Evolutionary conservation across 2,113 vertebrate genomes (phyloP), one percentile per base, ranked within the genome.

Genomic region (Parus major): DNA sequence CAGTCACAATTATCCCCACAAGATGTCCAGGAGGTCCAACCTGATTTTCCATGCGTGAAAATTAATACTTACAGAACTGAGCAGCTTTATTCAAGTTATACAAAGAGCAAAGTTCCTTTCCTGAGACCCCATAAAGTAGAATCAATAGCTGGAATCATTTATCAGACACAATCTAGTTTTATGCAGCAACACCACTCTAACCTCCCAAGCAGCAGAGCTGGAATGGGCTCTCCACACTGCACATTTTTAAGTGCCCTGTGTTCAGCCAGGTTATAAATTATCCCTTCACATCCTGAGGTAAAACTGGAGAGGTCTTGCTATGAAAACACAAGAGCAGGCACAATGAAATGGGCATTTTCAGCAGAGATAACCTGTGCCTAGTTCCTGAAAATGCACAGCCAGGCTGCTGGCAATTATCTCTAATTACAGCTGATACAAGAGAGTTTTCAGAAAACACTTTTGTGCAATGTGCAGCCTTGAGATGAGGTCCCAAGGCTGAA

Each of bases 321-420:
- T 47, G 78, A 82, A 88, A 94, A 96, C 31, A 66, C 70, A 50
- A 25, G 59, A 82, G 70, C 35, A 80, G 63, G 44, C 47, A 41
- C 33, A 65, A 81, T 52, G 55, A 42, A 52, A 91, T 82, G 91
- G 93, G 33, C 55, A 52, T 95, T 94, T 77, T 35, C 63, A 90
- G 71, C 28, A 52, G 85, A 86, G 85, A 70, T 86, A 94, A 92
- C 85, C 90, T 49, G 68, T 49, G 66, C 56, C 79, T 75, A 3
- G 35, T 15, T 77, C 44, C 64, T 95, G 93, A 90, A 92, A 95
- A 90, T 31, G 94, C 96, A 29, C 66, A 75, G 63, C 71, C 47
- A 80, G 90, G 20, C 87, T 73, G 63, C 66, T 88, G 71, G 52
- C 75, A 95, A 96, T 97, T 96, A 96, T 73, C 71, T 96, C 92